These are phyloP conservation scores for Stichopus horrens DNA, from an alignment of 53 echinoderm and acorn worm genomes.

Conservation along the genomic window DNA sequence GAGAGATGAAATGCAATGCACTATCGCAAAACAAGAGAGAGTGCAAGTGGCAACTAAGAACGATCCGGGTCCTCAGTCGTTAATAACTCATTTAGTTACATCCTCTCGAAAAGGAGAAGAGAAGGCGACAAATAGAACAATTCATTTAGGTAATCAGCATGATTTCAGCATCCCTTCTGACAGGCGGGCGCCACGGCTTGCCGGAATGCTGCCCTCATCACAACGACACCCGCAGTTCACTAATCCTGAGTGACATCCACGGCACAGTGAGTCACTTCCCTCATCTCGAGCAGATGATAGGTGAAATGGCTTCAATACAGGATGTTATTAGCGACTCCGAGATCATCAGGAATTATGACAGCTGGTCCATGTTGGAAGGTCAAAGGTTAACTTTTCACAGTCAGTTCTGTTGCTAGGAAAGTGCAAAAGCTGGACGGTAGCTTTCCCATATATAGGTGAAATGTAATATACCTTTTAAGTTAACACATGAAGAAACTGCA, in stretches of 20 bases:
- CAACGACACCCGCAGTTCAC: background rate
- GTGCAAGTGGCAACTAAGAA: too few relatives aligned
- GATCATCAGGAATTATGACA: background rate
- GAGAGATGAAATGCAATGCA: too few relatives aligned
- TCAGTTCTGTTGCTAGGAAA: too few relatives aligned
- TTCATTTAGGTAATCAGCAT: background rate
- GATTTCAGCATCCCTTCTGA: background rate
- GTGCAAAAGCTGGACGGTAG: too few relatives aligned
- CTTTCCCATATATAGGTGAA: too few relatives aligned
- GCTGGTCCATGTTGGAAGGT: background rate
- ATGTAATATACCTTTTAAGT: too few relatives aligned
- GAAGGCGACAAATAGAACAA: background rate
- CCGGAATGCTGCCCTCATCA: conserved; percentile 20
- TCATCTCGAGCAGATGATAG: conserved; percentile 15
- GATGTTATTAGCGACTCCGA: background rate
- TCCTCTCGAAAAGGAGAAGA: too few relatives aligned
- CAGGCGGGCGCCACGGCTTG: background rate
- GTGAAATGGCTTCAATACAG: background rate
- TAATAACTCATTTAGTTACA: too few relatives aligned
- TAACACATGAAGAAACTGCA: too few relatives aligned
- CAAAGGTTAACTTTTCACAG: background rate
- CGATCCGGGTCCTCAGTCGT: too few relatives aligned
- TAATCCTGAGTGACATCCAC: background rate
- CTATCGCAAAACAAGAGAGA: too few relatives aligned
- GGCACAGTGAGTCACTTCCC: background rate